A percentile compares a stretch with the other conserved stretches of the same genome.
phyloP scores from a whole-genome alignment of 2,113 vertebrate genomes.

The Catharus fuscescens region DNA sequence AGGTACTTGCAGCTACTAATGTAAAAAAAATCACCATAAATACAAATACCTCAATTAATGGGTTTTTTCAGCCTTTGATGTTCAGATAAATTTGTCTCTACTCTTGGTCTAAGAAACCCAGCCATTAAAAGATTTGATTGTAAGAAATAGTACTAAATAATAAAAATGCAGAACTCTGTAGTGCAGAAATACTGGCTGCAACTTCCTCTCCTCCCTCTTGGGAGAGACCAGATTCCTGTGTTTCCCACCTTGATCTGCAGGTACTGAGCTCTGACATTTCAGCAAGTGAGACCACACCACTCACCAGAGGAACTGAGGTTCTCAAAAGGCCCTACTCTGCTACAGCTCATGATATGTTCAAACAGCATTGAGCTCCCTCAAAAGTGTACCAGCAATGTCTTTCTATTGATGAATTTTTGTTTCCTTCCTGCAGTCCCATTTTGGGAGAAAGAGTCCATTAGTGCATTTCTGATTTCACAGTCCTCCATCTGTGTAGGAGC shows the following conservation, averaged over 20 bases:
- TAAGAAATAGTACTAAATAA: background rate
- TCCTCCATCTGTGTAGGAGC: background rate
- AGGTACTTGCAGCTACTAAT: background rate
- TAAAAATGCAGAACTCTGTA: background rate
- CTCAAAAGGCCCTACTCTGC: background rate
- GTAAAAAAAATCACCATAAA: background rate
- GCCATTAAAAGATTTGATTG: background rate
- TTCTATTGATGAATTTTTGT: background rate
- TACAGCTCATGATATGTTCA: background rate
- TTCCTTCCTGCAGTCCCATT: background rate
- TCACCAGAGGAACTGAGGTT: background rate
- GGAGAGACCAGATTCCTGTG: background rate
- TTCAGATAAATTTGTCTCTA: background rate
- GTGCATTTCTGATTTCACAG: background rate
- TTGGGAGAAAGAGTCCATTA: background rate
- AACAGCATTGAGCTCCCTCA: fast-evolving
- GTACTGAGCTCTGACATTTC: background rate
- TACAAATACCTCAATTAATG: background rate
- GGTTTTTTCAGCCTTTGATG: background rate
- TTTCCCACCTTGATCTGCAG: background rate
- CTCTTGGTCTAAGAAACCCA: background rate
- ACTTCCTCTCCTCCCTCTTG: background rate
- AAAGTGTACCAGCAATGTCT: background rate
- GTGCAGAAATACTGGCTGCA: background rate
- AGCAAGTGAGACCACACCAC: background rate